A percentile compares a stretch with the other conserved stretches of the same genome.
phyloP scores from a whole-genome alignment of 2,113 vertebrate species.

The Gadus macrocephalus region DNA sequence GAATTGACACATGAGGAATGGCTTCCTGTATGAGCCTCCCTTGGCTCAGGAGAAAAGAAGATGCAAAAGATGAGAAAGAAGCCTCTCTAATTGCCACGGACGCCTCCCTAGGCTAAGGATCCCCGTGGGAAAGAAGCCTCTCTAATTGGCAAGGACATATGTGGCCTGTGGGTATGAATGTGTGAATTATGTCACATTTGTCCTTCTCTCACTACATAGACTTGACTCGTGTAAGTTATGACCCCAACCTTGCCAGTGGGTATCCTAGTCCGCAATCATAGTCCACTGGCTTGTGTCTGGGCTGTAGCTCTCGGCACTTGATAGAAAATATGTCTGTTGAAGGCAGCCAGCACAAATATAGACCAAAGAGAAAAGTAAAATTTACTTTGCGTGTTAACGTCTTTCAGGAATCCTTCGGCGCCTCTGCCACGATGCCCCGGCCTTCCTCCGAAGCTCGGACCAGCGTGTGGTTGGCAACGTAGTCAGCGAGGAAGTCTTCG shows the following conservation, averaged over 20 bases:
- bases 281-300: neutral
- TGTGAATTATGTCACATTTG: neutral
- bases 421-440: too few species aligned
- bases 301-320: conserved; percentile 74
- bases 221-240: neutral
- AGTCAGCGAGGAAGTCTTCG: too few species aligned
- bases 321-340: conserved; percentile 73
- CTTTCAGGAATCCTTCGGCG: neutral
- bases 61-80: too few species aligned
- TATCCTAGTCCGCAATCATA: neutral
- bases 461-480: too few species aligned
- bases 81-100: neutral
- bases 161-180: too few species aligned
- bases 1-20: too few species aligned
- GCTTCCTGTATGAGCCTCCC: too few species aligned
- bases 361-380: conserved; percentile 56
- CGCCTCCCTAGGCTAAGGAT: neutral
- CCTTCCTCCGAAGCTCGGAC: too few species aligned
- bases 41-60: too few species aligned
- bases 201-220: conserved; percentile 64
- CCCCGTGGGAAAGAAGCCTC: too few species aligned
- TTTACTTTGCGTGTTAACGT: neutral
- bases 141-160: too few species aligned
- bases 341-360: conserved; percentile 83
- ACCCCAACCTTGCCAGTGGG: neutral